Evolutionary conservation across 2,797 vertebrate species (phyloP).

Genomic region (Melanotaenia trifasciata): DNA sequence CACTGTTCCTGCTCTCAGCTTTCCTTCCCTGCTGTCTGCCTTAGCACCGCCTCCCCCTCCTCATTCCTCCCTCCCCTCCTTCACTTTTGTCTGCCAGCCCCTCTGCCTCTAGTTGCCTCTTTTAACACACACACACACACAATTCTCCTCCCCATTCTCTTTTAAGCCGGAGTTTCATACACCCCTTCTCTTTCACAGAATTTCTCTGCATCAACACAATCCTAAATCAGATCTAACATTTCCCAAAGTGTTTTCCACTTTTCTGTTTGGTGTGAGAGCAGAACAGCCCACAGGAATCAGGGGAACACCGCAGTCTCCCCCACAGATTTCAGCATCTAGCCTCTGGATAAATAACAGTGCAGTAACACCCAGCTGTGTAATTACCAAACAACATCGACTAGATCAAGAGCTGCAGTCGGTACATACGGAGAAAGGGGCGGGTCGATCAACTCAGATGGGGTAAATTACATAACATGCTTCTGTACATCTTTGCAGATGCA

Average conservation of each 20-base stretch:
- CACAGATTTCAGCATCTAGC: constrained; percentile 13
- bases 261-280: constrained; percentile 19
- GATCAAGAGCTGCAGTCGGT: constrained; percentile 54
- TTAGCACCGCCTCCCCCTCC: constrained; percentile 76
- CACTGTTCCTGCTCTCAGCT: constrained; percentile 74
- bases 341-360: constrained; percentile 36
- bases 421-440: constrained; percentile 28
- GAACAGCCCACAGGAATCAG: constrained; percentile 2
- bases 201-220: constrained; percentile 59
- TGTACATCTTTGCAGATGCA: constrained; percentile 37
- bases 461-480: constrained; percentile 68
- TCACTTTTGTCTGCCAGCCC: constrained; percentile 73
- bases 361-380: constrained; percentile 31
- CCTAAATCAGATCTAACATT: constrained; percentile 36
- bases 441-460: constrained; percentile 55
- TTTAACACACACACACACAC: constrained; percentile 51
- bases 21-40: constrained; percentile 77
- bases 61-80: constrained; percentile 61
- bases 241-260: constrained; percentile 19
- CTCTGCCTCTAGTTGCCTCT: constrained; percentile 70
- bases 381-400: constrained; percentile 52
- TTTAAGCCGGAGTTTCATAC: constrained; percentile 55
- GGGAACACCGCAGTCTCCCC: constrained; percentile 18
- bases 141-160: constrained; percentile 55
- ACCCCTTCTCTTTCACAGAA: constrained; percentile 57